Evolutionary conservation across 2,113 vertebrate species (phyloP), one percentile per base, ranked within the genome.

Genomic region (Cynopterus brachyotis): DNA sequence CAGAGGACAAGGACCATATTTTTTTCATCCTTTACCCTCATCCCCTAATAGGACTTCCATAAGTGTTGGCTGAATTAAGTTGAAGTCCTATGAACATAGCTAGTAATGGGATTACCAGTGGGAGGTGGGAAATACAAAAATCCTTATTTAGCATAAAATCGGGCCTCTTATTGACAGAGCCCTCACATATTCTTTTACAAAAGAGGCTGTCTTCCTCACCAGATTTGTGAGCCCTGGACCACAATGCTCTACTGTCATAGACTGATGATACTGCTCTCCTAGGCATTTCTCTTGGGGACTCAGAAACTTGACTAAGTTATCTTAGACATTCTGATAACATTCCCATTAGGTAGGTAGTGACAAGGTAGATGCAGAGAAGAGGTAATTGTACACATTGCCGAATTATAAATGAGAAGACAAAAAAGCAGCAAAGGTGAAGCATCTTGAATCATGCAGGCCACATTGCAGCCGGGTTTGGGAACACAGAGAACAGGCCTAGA

Each of bases 131-230:
- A 83, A 93, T 67, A 92, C 79, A 81, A 70, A 96, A 91, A 79
- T 81, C 32, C 78, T 62, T 89, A 82, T 59, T 95, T 92, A 95
- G 84, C 81, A 94, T 96, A 90, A 97, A 92, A 66, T 87, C 0
- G 0, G 96, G 88, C 20, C 28, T 89, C 73, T 87, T 95, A 75
- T 84, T 70, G 78, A 91, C 64, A 37, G 82, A 95, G 79, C 55
- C 72, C 47, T 95, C 70, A 66, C 84, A 57, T 57, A 35, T 83
- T 35, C 32, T 50, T 80, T 53, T 78, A 95, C 85, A 42, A 70
- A 92, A 95, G 82, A 78, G 83, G 62, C 50, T 67, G 40, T 69
- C 67, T 91, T 45, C 78, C 35, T 40, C 4, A 3, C n/a, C 3
- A n/a, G 64, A 73, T 89, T 84, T 55, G n/a, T 67, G 24, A 79